A percentile compares a stretch with the other conserved stretches of the same genome.
These are phyloP conservation scores for Melanerpes aurifrons DNA, from an alignment of 2,113 vertebrate genomes.

Conservation along the genomic window DNA sequence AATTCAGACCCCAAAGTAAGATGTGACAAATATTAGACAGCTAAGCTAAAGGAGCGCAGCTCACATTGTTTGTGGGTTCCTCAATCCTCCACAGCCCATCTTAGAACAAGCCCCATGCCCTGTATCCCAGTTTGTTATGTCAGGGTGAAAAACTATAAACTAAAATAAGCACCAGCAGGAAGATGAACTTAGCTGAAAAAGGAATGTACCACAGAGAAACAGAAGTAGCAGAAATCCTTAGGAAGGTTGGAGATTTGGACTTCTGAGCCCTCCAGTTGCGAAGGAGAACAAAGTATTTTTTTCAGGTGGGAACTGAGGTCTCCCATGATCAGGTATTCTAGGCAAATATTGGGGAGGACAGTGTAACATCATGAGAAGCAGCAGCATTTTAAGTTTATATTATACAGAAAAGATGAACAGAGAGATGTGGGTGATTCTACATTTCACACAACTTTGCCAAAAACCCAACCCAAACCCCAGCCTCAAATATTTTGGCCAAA, in stretches of 20 bases:
- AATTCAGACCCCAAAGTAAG: not conserved
- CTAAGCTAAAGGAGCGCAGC: not conserved
- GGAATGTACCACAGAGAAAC: not conserved
- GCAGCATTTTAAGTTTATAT: not conserved
- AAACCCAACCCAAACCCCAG: too few species aligned
- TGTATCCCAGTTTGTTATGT: not conserved
- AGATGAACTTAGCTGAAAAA: not conserved
- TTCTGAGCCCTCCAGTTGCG: not conserved
- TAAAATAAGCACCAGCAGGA: not conserved
- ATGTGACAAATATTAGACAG: not conserved
- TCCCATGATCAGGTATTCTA: not conserved
- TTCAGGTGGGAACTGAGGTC: not conserved
- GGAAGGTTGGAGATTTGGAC: not conserved
- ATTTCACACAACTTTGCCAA: not conserved
- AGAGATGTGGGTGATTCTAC: not conserved
- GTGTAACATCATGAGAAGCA: not conserved
- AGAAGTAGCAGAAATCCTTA: not conserved
- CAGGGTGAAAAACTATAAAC: not conserved
- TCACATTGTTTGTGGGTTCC: not conserved
- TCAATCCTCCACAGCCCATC: not conserved
- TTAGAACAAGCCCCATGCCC: not conserved
- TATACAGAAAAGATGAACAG: not conserved
- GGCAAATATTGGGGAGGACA: not conserved
- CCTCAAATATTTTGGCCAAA: not conserved
- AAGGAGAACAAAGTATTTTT: not conserved